These are phyloP conservation scores for Todiramphus chloris DNA, from an alignment of 2,113 vertebrate species.

Conservation along the genomic window DNA sequence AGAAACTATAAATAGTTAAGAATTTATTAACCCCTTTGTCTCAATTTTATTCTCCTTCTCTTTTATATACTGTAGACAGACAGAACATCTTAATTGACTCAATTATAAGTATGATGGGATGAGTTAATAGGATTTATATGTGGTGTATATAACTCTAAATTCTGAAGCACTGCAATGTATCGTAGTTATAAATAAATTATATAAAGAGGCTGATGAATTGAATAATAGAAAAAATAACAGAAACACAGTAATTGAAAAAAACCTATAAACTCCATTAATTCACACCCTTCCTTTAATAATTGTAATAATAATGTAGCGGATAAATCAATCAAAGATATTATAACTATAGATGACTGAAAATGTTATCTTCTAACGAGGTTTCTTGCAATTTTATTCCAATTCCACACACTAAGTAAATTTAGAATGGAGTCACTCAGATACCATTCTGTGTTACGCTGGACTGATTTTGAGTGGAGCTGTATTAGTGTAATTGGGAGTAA, in stretches of 20 bases:
- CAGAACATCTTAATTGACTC: constrained; percentile 64
- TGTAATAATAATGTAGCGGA: constrained; percentile 67
- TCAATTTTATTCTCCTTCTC: constrained; percentile 39
- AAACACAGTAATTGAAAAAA: constrained; percentile 72
- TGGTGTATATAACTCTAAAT: constrained; percentile 71
- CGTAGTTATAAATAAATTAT: constrained; percentile 58
- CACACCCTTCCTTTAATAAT: constrained; percentile 70
- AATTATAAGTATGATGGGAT: constrained; percentile 60
- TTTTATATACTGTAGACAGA: constrained; percentile 50
- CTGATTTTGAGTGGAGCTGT: not conserved
- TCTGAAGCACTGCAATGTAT: constrained; percentile 49
- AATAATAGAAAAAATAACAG: constrained; percentile 71
- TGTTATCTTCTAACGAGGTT: not conserved
- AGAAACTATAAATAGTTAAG: constrained; percentile 60
- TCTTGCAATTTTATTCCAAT: constrained; percentile 18
- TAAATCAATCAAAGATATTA: constrained; percentile 64
- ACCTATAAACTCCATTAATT: constrained; percentile 69
- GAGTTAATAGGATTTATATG: constrained; percentile 71
- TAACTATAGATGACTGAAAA: constrained; percentile 32
- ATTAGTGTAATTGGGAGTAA: not conserved
- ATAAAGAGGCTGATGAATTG: constrained; percentile 59
- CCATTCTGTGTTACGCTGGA: not conserved
- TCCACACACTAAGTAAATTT: not conserved
- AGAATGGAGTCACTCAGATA: not conserved
- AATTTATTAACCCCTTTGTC: constrained; percentile 64